phyloP scores from a whole-genome alignment of 2,888 invertebrate genomes.

The Leptinotarsa rubiginosa region DNA sequence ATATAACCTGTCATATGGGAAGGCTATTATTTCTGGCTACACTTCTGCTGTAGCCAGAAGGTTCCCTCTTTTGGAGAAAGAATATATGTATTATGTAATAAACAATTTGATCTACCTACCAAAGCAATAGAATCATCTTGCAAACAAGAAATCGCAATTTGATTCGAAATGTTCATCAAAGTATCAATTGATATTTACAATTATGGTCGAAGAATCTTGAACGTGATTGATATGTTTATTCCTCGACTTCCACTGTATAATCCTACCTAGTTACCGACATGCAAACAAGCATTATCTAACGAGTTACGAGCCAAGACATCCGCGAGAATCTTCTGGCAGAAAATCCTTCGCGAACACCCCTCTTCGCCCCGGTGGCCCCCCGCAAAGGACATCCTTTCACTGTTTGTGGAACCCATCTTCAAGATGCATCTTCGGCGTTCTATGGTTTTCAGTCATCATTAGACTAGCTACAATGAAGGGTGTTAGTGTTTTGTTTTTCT shows the following conservation, averaged over 20 bases:
- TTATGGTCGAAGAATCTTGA: neutral
- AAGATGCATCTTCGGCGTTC: slow-evolving; percentile 52
- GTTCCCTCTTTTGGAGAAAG: no score
- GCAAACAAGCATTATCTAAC: slow-evolving; percentile 42
- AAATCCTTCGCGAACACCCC: slow-evolving; percentile 38
- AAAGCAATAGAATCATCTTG: no score
- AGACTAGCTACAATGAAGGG: slow-evolving; percentile 63
- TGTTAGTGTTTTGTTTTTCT: slow-evolving; percentile 62
- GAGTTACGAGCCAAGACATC: slow-evolving; percentile 36
- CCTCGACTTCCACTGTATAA: slow-evolving; percentile 3
- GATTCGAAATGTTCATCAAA: neutral
- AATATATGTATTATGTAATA: no score
- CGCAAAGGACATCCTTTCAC: slow-evolving; percentile 57
- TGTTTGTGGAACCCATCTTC: slow-evolving; percentile 54
- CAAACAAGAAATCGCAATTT: no score
- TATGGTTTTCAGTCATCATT: slow-evolving; percentile 58
- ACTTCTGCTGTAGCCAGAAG: no score
- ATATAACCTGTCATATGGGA: no score
- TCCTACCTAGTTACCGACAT: slow-evolving; percentile 18
- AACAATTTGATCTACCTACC: no score
- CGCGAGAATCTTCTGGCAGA: slow-evolving; percentile 35
- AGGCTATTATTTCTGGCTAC: no score
- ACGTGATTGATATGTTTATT: neutral
- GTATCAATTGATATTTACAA: neutral
- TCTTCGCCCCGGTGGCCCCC: slow-evolving; percentile 27